A percentile compares a stretch with the other conserved stretches of the same genome.
Evolutionary conservation across 2,888 invertebrate species (phyloP).

Genomic region (Mythimna pallens): DNA sequence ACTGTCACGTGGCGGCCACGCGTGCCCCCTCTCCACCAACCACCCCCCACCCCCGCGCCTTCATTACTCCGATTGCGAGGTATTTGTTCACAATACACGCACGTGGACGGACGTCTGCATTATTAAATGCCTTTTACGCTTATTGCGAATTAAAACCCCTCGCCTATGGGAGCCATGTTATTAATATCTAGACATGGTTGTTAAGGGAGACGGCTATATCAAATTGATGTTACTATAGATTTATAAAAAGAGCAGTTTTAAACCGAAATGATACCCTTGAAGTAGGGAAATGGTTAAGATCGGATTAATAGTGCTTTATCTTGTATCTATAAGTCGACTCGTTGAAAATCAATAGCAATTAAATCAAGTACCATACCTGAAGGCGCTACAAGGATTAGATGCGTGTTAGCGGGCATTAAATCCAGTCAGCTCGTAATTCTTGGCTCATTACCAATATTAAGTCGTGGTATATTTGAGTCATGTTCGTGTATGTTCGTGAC

Average conservation of each 20-base stretch:
- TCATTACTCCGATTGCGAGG: constrained; percentile 88
- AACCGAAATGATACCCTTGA: constrained; percentile 25
- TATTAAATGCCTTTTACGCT: constrained; percentile 91
- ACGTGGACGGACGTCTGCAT: constrained; percentile 88
- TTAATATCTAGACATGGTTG: constrained; percentile 77
- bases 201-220: constrained; percentile 70
- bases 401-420: constrained; percentile 44
- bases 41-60: constrained; percentile 73
- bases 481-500: constrained; percentile 67
- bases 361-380: constrained; percentile 7
- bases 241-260: constrained; percentile 74
- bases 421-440: constrained; percentile 46
- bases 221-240: constrained; percentile 67
- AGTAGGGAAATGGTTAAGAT: constrained; percentile 21
- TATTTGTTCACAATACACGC: constrained; percentile 86
- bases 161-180: constrained; percentile 78
- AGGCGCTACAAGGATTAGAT: constrained; percentile 33
- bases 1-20: constrained; percentile 88
- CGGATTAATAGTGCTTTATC: constrained; percentile 19
- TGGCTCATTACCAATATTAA: constrained; percentile 55
- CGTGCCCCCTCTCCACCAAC: constrained; percentile 68
- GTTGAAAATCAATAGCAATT: constrained; percentile 16
- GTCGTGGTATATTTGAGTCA: constrained; percentile 54
- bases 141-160: constrained; percentile 87
- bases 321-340: not conserved